These are phyloP conservation scores for Clarias magur DNA, from an alignment of 2,113 vertebrate species.

Conservation along the genomic window DNA sequence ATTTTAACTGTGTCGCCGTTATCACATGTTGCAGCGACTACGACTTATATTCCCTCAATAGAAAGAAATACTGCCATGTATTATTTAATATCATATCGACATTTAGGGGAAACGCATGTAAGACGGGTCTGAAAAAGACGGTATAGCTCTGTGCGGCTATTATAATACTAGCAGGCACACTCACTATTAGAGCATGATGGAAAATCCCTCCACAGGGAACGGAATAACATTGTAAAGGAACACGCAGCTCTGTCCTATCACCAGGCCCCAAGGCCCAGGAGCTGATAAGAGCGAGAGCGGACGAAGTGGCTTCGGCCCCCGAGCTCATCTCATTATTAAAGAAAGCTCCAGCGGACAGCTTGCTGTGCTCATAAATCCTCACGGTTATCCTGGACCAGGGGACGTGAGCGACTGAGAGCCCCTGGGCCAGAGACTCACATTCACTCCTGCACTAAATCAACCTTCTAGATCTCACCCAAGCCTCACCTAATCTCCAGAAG, in stretches of 20 bases:
- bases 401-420: constrained; percentile 42
- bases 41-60: not conserved
- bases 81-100: not conserved
- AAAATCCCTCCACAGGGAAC: constrained; percentile 16
- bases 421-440: constrained; percentile 32
- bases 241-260: constrained; percentile 11
- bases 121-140: constrained; percentile 2
- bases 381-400: constrained; percentile 48
- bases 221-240: constrained; percentile 18
- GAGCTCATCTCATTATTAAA: constrained; percentile 54
- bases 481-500: constrained; percentile 31
- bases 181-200: constrained; percentile 25
- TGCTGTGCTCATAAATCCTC: constrained; percentile 55
- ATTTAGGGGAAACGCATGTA: not conserved
- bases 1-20: not conserved
- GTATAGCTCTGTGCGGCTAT: not conserved
- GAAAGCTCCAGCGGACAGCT: constrained; percentile 40
- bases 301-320: constrained; percentile 32
- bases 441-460: constrained; percentile 45
- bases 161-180: constrained; percentile 10
- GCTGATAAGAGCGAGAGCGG: constrained; percentile 23
- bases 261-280: constrained; percentile 8
- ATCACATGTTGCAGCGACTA: not conserved
- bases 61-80: not conserved
- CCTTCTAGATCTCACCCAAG: constrained; percentile 33